Evolutionary conservation across 2,888 invertebrate genomes (phyloP), one percentile per base, ranked within the genome.

Genomic region (Gisinianus flammeolus): DNA sequence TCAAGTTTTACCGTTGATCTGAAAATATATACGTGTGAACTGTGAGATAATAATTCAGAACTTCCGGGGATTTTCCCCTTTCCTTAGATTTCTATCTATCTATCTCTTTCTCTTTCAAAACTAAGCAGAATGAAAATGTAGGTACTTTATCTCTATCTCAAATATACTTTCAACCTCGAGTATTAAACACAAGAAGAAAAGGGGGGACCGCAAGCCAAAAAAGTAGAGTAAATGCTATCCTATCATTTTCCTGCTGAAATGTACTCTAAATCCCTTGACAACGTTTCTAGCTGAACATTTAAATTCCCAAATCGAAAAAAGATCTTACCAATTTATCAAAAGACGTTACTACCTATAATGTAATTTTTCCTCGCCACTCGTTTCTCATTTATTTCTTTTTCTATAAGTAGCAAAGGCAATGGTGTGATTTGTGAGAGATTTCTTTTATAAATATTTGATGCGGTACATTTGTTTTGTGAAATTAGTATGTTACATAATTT

Each of bases 311-410:
- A 66, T 77, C 31, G 66, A 72, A 62, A 64, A 66, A 66, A 24
- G 24, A 56, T 69, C 77, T 75, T 35, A n/a, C 26, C 66, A 67
- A 70, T 77, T 77, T 77, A 77, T 72, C 72, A 67, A 66, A 58
- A 35, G 44, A 35, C 56, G 19, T 8, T 33, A 24, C 44, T 8
- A 19, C 31, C 52, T 24, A 10, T 30, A 26, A 16, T 22, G 6
- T n/a, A 24, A 30, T 28, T 2, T 54, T 19, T 52, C 54, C 70
- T 33, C 16, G 6, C 44, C 44, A 10, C 44, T 44, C 44, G 8
- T 44, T 44, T 70, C 22, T 44, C 22, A 44, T 19, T 71, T 54
- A 22, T n/a, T n/a, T n/a, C n/a, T n/a, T n/a, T n/a, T n/a, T n/a
- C n/a, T n/a, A n/a, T n/a, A n/a, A n/a, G n/a, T n/a, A n/a, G n/a